Conservation (phyloP, 2,797 vertebrate genomes). For the Brachyrhaphis roseni region DNA sequence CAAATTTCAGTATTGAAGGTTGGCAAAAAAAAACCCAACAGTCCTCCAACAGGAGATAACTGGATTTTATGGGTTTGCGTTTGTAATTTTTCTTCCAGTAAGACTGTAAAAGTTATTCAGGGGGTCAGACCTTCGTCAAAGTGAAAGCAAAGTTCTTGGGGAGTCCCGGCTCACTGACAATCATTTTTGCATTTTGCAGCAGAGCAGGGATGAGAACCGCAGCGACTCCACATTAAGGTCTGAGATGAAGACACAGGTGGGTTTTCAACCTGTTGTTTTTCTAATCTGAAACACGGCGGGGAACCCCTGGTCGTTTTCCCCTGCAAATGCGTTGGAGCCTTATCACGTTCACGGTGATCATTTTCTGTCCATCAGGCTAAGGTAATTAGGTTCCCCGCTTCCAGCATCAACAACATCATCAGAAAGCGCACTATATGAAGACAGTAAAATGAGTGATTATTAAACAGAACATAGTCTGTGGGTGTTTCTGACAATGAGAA, state of each 20-base stretch:
- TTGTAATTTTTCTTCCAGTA: not conserved
- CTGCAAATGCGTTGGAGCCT: conserved; percentile 62
- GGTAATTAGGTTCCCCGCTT: conserved; percentile 69
- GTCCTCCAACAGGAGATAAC: not conserved
- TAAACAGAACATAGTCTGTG: conserved; percentile 51
- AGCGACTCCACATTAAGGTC: conserved; percentile 37
- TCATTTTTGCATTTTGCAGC: conserved; percentile 27
- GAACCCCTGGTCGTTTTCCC: conserved; percentile 59
- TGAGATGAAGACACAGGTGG: conserved; percentile 61
- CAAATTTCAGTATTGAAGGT: not conserved
- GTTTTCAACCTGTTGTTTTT: conserved; percentile 73
- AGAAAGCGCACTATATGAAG: conserved; percentile 28
- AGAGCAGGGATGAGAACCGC: conserved; percentile 18
- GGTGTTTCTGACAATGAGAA: conserved; percentile 57
- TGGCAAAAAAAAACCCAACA: not conserved
- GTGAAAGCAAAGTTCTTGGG: not conserved
- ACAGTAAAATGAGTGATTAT: conserved; percentile 60
- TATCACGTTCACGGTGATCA: conserved; percentile 70
- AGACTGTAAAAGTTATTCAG: not conserved
- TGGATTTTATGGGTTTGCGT: not conserved
- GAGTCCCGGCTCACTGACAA: conserved; percentile 11
- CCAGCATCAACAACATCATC: conserved; percentile 59
- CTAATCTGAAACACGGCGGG: conserved; percentile 71
- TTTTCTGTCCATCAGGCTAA: conserved; percentile 70
- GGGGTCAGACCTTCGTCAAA: conserved; percentile 8